Evolutionary conservation across 2,113 vertebrate genomes (phyloP).

Genomic region (Nothobranchius kuhntae): DNA sequence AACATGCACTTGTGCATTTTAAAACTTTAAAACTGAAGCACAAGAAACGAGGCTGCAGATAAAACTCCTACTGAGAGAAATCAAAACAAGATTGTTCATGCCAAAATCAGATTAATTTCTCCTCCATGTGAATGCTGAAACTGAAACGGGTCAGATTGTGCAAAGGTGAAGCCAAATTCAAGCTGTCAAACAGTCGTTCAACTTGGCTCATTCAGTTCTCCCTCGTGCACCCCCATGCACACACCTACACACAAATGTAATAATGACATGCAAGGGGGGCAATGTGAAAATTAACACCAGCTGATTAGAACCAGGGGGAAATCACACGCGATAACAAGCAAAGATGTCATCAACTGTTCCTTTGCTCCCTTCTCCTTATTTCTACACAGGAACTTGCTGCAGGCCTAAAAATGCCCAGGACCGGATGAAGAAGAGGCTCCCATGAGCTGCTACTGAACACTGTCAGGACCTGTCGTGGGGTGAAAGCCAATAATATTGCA

Average conservation of each 20-base stretch:
- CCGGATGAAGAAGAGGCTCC: constrained; percentile 22
- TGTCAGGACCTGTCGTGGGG: constrained; percentile 15
- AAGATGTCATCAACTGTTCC: constrained; percentile 55
- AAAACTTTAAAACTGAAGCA: not conserved
- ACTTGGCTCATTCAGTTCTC: constrained; percentile 12
- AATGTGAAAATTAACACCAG: constrained; percentile 54
- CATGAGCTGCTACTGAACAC: constrained; percentile 13
- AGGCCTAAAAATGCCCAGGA: constrained; percentile 23
- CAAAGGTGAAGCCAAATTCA: constrained; percentile 21
- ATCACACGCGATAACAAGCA: constrained; percentile 45
- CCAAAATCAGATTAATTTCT: constrained; percentile 21
- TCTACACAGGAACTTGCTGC: constrained; percentile 16
- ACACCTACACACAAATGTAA: constrained; percentile 24
- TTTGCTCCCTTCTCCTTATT: not conserved
- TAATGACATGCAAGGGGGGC: constrained; percentile 56
- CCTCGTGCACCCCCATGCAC: not conserved
- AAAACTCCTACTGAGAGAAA: constrained; percentile 18
- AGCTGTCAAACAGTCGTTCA: constrained; percentile 17
- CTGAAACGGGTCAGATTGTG: constrained; percentile 25
- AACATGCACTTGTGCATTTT: constrained; percentile 24
- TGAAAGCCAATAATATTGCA: constrained; percentile 16
- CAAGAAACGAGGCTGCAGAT: constrained; percentile 20
- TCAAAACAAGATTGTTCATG: constrained; percentile 7
- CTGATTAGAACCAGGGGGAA: constrained; percentile 57
- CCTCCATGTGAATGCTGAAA: constrained; percentile 6